phyloP scores from a whole-genome alignment of 2,797 vertebrate species.

The Australoheros facetus region DNA sequence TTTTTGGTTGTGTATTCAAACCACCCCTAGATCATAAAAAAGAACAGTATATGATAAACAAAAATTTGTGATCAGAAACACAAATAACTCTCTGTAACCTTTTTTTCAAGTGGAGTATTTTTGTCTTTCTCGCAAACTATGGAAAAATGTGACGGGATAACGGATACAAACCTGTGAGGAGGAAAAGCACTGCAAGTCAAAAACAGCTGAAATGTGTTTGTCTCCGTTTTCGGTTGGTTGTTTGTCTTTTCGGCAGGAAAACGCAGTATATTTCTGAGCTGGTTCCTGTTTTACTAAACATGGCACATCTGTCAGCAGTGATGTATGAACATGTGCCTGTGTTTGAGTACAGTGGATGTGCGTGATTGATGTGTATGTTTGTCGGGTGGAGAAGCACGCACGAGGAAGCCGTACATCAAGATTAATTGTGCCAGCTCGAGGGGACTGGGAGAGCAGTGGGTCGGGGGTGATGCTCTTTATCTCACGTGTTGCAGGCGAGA shows the following conservation, averaged over 20 bases:
- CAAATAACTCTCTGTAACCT: slow-evolving; percentile 1
- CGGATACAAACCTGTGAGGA: background rate
- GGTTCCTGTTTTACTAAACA: slow-evolving; percentile 14
- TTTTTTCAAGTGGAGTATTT: slow-evolving; percentile 42
- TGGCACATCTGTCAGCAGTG: slow-evolving; percentile 13
- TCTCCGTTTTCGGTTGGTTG: slow-evolving; percentile 4
- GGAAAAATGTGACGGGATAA: background rate
- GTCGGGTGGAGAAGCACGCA: slow-evolving; percentile 3
- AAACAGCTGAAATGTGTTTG: slow-evolving; percentile 15
- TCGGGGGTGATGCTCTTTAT: slow-evolving; percentile 7
- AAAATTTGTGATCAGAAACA: background rate
- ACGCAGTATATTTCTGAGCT: background rate
- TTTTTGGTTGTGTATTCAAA: background rate
- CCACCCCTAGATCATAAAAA: background rate
- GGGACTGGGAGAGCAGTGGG: slow-evolving; percentile 18
- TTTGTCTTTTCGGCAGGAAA: slow-evolving; percentile 45
- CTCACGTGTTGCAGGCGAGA: background rate
- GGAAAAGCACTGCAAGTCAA: background rate
- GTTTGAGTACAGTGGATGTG: slow-evolving; percentile 6
- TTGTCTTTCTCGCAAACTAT: slow-evolving; percentile 41
- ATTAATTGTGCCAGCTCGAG: slow-evolving; percentile 15
- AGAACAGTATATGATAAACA: background rate
- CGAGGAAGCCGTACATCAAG: slow-evolving; percentile 54
- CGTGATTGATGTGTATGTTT: slow-evolving; percentile 50
- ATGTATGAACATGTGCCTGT: slow-evolving; percentile 10